Conservation (phyloP, 2,797 vertebrate species). For the Typhlichthys eigenmanni region DNA sequence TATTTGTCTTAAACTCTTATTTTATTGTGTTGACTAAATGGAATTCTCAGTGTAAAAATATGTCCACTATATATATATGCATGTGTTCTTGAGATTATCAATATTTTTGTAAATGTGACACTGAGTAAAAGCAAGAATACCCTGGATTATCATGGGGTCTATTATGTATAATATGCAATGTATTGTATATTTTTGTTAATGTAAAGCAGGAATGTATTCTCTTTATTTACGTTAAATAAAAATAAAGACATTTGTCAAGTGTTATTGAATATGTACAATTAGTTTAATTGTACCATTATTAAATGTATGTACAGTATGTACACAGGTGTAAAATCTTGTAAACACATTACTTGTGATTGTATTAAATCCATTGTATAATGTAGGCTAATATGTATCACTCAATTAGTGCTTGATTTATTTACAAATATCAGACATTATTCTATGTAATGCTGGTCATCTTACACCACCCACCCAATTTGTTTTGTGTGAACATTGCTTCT, state of each 20-base stretch:
- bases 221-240: slow-evolving; percentile 72
- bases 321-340: too few species aligned
- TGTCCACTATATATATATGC: slow-evolving; percentile 59
- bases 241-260: slow-evolving; percentile 34
- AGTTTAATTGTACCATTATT: too few species aligned
- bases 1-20: slow-evolving; percentile 63
- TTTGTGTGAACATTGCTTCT: slow-evolving; percentile 33
- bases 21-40: slow-evolving; percentile 43
- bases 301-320: too few species aligned
- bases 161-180: slow-evolving; percentile 53
- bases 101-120: slow-evolving; percentile 61
- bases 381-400: too few species aligned
- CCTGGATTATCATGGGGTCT: slow-evolving; percentile 65
- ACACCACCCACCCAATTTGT: slow-evolving; percentile 5
- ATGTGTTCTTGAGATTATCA: slow-evolving; percentile 32
- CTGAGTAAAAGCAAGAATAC: slow-evolving; percentile 57
- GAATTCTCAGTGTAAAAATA: slow-evolving; percentile 31
- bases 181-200: slow-evolving; percentile 57
- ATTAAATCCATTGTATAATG: too few species aligned
- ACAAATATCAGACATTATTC: too few species aligned
- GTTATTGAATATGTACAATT: background rate
- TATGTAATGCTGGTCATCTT: background rate
- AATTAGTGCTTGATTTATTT: too few species aligned
- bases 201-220: slow-evolving; percentile 46
- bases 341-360: too few species aligned